A percentile compares a stretch with the other conserved stretches of the same genome.
phyloP scores from a whole-genome alignment of 2,113 vertebrate species.

The Indicator maculatus region DNA sequence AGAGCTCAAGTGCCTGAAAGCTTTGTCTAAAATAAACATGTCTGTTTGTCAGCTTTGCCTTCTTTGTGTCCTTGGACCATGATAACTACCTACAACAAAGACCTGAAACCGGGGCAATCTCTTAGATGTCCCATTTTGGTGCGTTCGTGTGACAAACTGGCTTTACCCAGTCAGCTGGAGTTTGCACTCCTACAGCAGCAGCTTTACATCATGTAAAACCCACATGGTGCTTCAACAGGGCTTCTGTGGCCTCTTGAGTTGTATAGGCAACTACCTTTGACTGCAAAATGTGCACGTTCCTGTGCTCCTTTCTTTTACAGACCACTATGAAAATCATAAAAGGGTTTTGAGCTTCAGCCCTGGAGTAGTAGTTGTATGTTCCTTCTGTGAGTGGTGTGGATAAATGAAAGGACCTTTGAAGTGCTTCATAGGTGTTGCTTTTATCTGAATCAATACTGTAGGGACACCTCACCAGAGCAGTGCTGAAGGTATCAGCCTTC shows the following conservation, averaged over 20 bases:
- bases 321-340: background rate
- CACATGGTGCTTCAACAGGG: background rate
- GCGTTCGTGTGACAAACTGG: background rate
- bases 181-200: background rate
- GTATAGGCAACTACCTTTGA: background rate
- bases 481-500: too few species aligned
- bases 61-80: background rate
- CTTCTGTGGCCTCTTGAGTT: background rate
- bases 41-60: slow-evolving; percentile 4
- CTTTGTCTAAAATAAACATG: background rate
- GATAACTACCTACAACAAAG: background rate
- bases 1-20: background rate
- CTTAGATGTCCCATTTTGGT: background rate
- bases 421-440: too few species aligned
- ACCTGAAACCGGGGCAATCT: background rate
- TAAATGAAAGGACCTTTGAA: too few species aligned
- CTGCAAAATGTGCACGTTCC: background rate
- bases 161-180: background rate
- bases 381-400: too few species aligned
- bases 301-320: background rate
- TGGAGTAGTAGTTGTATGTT: background rate
- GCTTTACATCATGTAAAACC: background rate
- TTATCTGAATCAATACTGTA: too few species aligned
- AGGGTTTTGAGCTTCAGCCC: background rate
- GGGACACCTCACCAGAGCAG: too few species aligned